Percentiles rank a stretch among this genome's conserved stretches.
Evolutionary conservation across 1,140 invertebrate genomes (phyloP).

Genomic region (Pachyrhynchus sulphureomaculatus): DNA sequence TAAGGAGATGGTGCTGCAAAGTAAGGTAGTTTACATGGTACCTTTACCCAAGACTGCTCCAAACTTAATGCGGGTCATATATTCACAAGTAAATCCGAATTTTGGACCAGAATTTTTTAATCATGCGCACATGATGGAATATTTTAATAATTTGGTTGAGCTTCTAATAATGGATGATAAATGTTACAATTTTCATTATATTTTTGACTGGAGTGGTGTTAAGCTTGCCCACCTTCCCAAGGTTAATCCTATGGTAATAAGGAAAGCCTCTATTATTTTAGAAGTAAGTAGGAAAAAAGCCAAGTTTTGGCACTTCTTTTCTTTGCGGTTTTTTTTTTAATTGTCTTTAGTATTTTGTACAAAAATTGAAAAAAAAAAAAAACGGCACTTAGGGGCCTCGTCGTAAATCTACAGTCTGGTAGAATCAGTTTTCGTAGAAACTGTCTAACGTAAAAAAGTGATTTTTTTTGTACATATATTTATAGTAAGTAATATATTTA

Average conservation of each 20-base stretch:
- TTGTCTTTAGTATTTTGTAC: too few species aligned
- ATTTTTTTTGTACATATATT: too few species aligned
- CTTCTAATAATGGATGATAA: slow-evolving; percentile 11
- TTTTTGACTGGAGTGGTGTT: slow-evolving; percentile 6
- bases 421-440: too few species aligned
- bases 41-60: slow-evolving; percentile 16
- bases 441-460: too few species aligned
- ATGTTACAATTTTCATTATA: slow-evolving; percentile 5
- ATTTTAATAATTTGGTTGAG: slow-evolving; percentile 27
- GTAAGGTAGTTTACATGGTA: slow-evolving; percentile 42
- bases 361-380: background rate
- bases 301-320: too few species aligned
- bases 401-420: background rate
- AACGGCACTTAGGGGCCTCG: background rate
- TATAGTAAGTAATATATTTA: too few species aligned
- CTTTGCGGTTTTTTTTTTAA: too few species aligned
- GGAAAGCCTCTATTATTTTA: background rate
- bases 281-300: slow-evolving; percentile 4
- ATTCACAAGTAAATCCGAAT: slow-evolving; percentile 1
- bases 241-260: slow-evolving; percentile 39
- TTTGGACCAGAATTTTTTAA: slow-evolving; percentile 48
- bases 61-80: slow-evolving; percentile 2
- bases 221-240: slow-evolving; percentile 24
- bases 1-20: slow-evolving; percentile 43
- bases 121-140: background rate